Percentiles rank a stretch among this genome's conserved stretches.
phyloP scores from a whole-genome alignment of 1,140 invertebrate genomes.

The Trichomalopsis sarcophagae region DNA sequence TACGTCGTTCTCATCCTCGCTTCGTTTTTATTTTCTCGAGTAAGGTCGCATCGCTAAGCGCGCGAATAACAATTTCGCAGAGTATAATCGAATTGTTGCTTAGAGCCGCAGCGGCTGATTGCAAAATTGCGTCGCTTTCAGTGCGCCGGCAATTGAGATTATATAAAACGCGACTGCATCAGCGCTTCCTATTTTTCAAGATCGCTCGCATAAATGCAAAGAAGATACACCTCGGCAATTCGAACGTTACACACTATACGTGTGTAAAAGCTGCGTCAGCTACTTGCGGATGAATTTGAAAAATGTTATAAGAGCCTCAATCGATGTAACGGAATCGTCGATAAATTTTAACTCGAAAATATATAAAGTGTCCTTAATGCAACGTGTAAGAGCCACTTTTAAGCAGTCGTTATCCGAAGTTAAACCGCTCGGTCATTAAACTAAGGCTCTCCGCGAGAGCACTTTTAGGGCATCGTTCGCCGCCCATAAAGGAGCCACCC shows the following conservation, averaged over 20 bases:
- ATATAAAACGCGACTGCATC: no score
- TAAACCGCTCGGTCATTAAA: slow-evolving; percentile 1
- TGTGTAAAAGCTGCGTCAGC: background rate
- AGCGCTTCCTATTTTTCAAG: no score
- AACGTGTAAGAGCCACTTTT: background rate
- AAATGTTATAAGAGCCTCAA: background rate
- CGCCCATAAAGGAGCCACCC: background rate
- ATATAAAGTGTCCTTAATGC: background rate
- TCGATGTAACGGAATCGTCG: background rate
- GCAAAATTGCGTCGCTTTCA: background rate
- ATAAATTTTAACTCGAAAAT: background rate
- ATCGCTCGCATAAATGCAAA: no score
- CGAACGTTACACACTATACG: no score
- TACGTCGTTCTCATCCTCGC: background rate
- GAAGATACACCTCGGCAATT: background rate
- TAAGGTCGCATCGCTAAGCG: background rate
- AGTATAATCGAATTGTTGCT: no score
- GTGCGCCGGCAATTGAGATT: no score
- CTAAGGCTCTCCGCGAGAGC: background rate
- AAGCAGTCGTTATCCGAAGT: background rate
- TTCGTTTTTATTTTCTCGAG: background rate
- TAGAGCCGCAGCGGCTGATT: background rate
- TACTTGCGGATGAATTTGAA: background rate
- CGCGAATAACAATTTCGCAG: no score
- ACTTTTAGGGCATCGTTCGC: slow-evolving; percentile 2